A percentile compares a stretch with the other conserved stretches of the same genome.
These are phyloP conservation scores for Trachelipus rathkii DNA, from an alignment of 1,140 invertebrate species.

Conservation along the genomic window DNA sequence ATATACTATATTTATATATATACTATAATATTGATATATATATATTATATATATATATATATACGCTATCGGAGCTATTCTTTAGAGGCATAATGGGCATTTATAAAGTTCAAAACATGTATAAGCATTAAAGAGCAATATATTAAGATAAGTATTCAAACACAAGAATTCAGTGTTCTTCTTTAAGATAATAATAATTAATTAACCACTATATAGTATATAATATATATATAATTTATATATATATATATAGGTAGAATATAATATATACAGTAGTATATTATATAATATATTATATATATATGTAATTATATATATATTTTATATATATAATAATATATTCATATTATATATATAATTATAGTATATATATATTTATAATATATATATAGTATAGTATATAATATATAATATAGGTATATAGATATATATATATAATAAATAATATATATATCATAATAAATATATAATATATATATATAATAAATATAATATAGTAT, in stretches of 20 bases:
- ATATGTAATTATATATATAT: no score
- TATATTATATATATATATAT: background rate
- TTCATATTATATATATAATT: no score
- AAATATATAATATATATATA: no score
- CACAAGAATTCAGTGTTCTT: background rate
- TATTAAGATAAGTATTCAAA: background rate
- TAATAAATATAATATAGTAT: background rate
- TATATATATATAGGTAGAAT: background rate
- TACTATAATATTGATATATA: background rate
- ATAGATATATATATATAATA: no score
- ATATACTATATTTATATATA: background rate
- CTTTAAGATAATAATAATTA: background rate
- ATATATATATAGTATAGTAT: no score
- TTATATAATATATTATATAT: no score
- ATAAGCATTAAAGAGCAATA: background rate
- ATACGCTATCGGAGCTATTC: background rate
- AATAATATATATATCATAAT: background rate
- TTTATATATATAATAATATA: background rate
- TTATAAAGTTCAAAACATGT: background rate
- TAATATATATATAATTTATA: conserved; percentile 1
- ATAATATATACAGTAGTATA: no score
- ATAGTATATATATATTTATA: background rate
- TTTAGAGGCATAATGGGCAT: no score
- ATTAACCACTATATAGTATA: no score
- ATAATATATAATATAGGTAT: no score